Base-by-base conservation (phyloP, 2,888 invertebrate species). In the Rhorus exstirpatorius region DNA sequence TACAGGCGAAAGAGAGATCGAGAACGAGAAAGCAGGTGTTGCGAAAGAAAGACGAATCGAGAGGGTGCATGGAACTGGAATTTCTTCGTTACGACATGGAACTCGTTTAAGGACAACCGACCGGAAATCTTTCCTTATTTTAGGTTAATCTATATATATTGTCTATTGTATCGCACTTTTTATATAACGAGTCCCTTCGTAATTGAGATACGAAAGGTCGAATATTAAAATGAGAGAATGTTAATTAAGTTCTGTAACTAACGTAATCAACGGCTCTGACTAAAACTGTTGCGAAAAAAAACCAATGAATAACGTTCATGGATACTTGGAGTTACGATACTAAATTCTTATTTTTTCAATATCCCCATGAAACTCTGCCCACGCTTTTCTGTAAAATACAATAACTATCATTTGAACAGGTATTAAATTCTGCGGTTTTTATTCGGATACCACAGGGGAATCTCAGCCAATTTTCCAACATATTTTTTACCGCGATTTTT, bases 11-110 rank as follows among this genome's bases (percentile, higher is more conserved):
- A 35, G 38, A 14, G 67, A 67, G 49, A 46, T 31, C 31, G 46
- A 70, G 14, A 31, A n/a, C n/a, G 31, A 21, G 71, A 26, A 38
- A 24, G 26, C 46, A 65, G 44, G 58, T 63, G 55, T 55, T 58
- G 55, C 17, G 35, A 65, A 58, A 55, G 58, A 70, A 24, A 21
- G 55, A 72, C 46, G 55, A 65, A 65, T 71, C 55, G 46, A 46
- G 71, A 79, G 46, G 46, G 79, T 65, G 71, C 70, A 35, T 71
- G 61, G 21, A 31, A 76, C 74, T 63, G 74, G 53, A 63, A 63
- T 63, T 12, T 74, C 51, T 63, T 74, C 51, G 21, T 41, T 61
- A 61, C 35, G 61, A 61, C 41, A 41, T 41, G 41, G 41, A 61
- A 61, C 61, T 61, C 24, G 24, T 24, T 44, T 44, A 12, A 1